Conservation (phyloP, 2,797 vertebrate species). For the Spondyliosoma cantharus region DNA sequence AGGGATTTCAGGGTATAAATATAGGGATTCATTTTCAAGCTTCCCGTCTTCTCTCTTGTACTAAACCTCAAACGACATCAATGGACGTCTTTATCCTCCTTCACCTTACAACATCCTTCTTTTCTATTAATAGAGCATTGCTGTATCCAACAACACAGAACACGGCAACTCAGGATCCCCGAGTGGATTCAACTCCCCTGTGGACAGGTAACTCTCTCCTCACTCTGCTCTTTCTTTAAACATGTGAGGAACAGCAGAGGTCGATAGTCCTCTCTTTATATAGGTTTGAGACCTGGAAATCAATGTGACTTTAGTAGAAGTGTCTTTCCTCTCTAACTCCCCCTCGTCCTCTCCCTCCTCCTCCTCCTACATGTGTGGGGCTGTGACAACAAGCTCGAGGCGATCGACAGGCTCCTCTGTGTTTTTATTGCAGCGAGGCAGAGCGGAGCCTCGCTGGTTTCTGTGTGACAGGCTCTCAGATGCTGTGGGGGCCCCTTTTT, state of each 20-base stretch:
- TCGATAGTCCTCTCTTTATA: conserved; percentile 3
- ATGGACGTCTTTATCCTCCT: not conserved
- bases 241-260: not conserved
- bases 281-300: conserved; percentile 22
- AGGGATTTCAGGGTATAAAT: not conserved
- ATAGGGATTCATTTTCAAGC: not conserved
- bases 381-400: conserved; percentile 57
- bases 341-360: conserved; percentile 39
- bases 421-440: conserved; percentile 56
- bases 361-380: conserved; percentile 62
- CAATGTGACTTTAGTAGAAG: conserved; percentile 27
- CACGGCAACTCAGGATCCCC: conserved; percentile 76
- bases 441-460: conserved; percentile 63
- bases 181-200: conserved; percentile 90
- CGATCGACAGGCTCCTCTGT: conserved; percentile 30
- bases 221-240: conserved; percentile 2
- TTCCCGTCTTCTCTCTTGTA: not conserved
- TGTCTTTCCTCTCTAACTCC: conserved; percentile 19
- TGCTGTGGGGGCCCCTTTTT: conserved; percentile 63
- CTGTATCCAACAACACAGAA: conserved; percentile 84
- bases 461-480: conserved; percentile 58
- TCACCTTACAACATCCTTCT: conserved; percentile 2
- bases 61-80: not conserved
- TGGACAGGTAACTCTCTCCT: conserved; percentile 88
- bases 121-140: conserved; percentile 87